Evolutionary conservation across 2,797 vertebrate species (phyloP).

Genomic region (Chaetophractus vellerosus): DNA sequence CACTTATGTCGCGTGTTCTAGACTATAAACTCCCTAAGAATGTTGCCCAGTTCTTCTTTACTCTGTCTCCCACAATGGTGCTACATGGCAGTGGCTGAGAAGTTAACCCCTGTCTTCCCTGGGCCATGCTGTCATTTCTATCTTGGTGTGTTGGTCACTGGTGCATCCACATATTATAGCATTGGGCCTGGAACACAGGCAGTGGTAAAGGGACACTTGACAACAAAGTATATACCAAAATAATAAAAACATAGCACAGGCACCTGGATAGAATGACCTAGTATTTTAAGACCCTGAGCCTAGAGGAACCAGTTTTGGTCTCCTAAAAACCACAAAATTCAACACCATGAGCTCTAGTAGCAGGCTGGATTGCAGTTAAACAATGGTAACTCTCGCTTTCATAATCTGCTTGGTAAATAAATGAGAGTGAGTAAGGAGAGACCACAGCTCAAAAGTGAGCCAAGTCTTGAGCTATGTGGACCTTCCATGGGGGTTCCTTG

Average conservation of each 20-base stretch:
- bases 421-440: background rate
- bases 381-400: conserved; percentile 48
- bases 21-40: background rate
- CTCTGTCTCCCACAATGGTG: background rate
- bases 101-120: background rate
- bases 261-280: background rate
- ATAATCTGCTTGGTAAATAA: conserved; percentile 50
- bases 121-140: background rate
- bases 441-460: background rate
- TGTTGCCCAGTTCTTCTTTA: background rate
- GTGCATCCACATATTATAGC: background rate
- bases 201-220: background rate
- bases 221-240: background rate
- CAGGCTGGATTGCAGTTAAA: background rate
- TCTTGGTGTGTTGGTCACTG: background rate
- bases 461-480: background rate
- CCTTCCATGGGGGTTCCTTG: background rate
- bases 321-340: background rate
- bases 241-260: background rate
- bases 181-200: background rate
- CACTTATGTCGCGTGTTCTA: background rate
- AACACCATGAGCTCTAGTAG: background rate
- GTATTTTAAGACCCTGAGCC: background rate
- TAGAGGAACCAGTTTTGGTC: conserved; percentile 34
- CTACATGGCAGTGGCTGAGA: background rate